Conservation (phyloP, 2,113 vertebrate species). For the Sylvia atricapilla region DNA sequence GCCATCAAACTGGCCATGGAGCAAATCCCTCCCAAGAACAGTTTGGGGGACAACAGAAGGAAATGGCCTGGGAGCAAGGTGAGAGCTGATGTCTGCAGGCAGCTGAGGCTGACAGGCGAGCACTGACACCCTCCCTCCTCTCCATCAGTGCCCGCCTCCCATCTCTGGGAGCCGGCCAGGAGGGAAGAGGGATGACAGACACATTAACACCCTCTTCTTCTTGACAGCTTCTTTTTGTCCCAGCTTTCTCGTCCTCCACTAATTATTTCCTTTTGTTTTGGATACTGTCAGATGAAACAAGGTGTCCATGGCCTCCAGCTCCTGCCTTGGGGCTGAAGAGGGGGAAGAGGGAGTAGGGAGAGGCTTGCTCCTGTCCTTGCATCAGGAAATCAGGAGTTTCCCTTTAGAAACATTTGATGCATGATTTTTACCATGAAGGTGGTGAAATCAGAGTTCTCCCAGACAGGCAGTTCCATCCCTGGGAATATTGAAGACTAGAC, state of each 20-base stretch:
- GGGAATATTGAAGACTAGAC: not conserved
- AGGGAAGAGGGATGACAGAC: slow-evolving; percentile 13
- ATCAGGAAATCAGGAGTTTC: not conserved
- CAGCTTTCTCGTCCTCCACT: not conserved
- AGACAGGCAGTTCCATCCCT: not conserved
- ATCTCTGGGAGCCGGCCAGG: not conserved
- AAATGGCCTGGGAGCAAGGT: not conserved
- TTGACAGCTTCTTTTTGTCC: slow-evolving; percentile 19
- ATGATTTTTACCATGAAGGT: not conserved
- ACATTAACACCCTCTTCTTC: slow-evolving; percentile 40
- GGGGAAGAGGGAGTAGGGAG: not conserved
- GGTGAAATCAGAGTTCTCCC: not conserved
- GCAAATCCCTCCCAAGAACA: not conserved
- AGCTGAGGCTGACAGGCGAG: not conserved
- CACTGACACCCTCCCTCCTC: accelerated
- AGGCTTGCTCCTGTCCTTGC: not conserved
- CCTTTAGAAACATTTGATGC: not conserved
- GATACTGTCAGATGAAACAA: not conserved
- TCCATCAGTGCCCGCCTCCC: not conserved
- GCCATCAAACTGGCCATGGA: accelerated
- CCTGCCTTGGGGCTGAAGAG: not conserved
- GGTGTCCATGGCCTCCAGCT: accelerated
- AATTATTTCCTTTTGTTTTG: slow-evolving; percentile 45
- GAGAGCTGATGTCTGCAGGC: slow-evolving; percentile 2
- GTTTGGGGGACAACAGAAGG: not conserved